These are phyloP conservation scores for Drosophila sp. DNA, from an alignment of 1,140 invertebrate species.

Conservation along the genomic window DNA sequence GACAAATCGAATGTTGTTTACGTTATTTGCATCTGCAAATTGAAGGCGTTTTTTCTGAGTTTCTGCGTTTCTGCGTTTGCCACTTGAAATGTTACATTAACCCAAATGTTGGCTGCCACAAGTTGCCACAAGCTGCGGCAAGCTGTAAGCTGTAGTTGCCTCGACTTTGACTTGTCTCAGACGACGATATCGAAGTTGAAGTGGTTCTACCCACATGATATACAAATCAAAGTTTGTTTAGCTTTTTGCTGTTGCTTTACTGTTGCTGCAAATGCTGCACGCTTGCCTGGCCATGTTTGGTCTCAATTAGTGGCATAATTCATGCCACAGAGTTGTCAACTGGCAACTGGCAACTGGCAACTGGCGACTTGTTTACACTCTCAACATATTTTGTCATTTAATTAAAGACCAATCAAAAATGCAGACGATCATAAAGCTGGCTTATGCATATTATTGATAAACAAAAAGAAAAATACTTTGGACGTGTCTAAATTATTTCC, in stretches of 20 bases:
- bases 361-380: constrained; percentile 67
- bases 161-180: constrained; percentile 38
- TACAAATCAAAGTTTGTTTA: constrained; percentile 51
- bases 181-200: constrained; percentile 25
- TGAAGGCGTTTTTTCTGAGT: constrained; percentile 25
- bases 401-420: constrained; percentile 78
- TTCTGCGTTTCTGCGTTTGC: constrained; percentile 1
- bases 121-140: not conserved
- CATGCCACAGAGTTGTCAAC: constrained; percentile 58
- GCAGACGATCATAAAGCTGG: constrained; percentile 58
- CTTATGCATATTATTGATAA: constrained; percentile 58
- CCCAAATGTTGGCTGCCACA: constrained; percentile 56
- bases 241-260: constrained; percentile 1
- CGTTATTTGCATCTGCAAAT: constrained; percentile 40
- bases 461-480: constrained; percentile 51
- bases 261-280: constrained; percentile 10
- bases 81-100: constrained; percentile 63
- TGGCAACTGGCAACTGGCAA: too few relatives aligned
- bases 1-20: constrained; percentile 49
- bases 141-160: constrained; percentile 12
- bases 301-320: constrained; percentile 78
- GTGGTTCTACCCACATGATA: constrained; percentile 54
- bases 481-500: constrained; percentile 76
- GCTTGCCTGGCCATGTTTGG: constrained; percentile 55
- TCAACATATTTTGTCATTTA: constrained; percentile 81